phyloP scores from a whole-genome alignment of 2,113 vertebrate genomes.

The Vulpes lagopus region DNA sequence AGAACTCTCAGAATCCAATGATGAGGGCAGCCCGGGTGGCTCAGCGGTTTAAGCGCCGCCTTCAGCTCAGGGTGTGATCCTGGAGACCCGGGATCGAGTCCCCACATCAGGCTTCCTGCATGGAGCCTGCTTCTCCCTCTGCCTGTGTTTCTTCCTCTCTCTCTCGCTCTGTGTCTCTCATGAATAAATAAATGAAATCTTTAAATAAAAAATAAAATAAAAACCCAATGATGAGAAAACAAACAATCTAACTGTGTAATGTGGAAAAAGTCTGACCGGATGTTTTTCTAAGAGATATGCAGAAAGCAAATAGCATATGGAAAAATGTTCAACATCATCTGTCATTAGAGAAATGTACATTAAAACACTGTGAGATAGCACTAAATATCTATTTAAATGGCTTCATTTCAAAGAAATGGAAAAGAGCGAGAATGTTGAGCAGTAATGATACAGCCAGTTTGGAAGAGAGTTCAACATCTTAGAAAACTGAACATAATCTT shows the following conservation, averaged over 20 bases:
- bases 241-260: background rate
- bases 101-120: too few relatives aligned
- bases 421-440: background rate
- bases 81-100: too few relatives aligned
- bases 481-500: background rate
- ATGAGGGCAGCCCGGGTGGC: too few relatives aligned
- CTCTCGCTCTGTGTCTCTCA: too few relatives aligned
- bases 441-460: background rate
- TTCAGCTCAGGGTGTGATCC: too few relatives aligned
- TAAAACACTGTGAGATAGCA: background rate
- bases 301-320: background rate
- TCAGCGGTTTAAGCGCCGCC: too few relatives aligned
- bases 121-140: too few relatives aligned
- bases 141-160: too few relatives aligned
- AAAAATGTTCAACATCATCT: background rate
- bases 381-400: background rate
- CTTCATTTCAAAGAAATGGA: background rate
- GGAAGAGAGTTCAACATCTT: background rate
- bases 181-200: too few relatives aligned
- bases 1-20: background rate
- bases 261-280: background rate
- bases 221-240: background rate
- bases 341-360: background rate
- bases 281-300: background rate
- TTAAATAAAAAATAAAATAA: too few relatives aligned